A percentile compares a stretch with the other conserved stretches of the same genome.
phyloP scores from a whole-genome alignment of 2,113 vertebrate species.

The Pedionomus torquatus region DNA sequence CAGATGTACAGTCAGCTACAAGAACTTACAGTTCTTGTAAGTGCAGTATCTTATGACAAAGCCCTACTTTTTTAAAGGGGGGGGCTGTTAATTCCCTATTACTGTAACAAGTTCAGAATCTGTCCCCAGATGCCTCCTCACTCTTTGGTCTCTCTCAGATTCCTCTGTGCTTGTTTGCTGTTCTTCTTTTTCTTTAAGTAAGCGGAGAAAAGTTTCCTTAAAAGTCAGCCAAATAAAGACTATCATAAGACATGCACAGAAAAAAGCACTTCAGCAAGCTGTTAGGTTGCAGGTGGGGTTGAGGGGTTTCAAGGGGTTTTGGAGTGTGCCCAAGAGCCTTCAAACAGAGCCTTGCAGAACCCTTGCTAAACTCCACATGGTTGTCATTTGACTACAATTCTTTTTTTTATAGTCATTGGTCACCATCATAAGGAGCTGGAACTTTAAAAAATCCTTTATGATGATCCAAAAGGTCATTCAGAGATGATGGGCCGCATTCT shows the following conservation, averaged over 20 bases:
- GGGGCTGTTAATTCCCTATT: neutral
- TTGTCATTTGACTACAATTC: neutral
- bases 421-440: neutral
- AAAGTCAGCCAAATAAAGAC: neutral
- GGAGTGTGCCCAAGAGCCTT: neutral
- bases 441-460: neutral
- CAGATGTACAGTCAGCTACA: neutral
- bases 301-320: neutral
- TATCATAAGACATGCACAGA: neutral
- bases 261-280: neutral
- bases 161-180: neutral
- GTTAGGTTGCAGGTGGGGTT: neutral
- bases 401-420: neutral
- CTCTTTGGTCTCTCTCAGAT: neutral
- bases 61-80: too few relatives aligned
- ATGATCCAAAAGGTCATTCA: neutral
- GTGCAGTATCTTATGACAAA: constrained; percentile 7
- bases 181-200: neutral
- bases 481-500: neutral
- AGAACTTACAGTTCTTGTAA: neutral
- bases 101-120: neutral
- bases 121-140: neutral
- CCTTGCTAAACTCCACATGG: neutral
- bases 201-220: neutral
- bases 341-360: neutral